Evolutionary conservation across 1,140 invertebrate species (phyloP).

Genomic region (Delia radicum): DNA sequence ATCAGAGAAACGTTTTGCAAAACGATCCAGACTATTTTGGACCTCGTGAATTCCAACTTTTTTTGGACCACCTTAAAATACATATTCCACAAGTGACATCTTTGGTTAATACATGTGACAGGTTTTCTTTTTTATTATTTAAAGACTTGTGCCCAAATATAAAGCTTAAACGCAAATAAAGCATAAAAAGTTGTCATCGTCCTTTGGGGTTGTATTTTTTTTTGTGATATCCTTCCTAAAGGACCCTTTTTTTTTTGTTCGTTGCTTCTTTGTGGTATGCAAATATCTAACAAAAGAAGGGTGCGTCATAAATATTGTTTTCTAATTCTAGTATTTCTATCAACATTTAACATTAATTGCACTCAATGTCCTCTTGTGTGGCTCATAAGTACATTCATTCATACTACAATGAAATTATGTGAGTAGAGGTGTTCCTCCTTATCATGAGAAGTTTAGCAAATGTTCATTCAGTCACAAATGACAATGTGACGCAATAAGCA

Average conservation of each 20-base stretch:
- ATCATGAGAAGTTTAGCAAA: conserved; percentile 17
- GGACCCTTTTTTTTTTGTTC: conserved; percentile 3
- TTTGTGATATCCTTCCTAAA: neutral
- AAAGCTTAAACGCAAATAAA: conserved; percentile 14
- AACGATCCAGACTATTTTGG: too few species aligned
- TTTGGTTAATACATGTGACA: conserved; percentile 15
- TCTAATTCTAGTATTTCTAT: neutral
- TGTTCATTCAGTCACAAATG: neutral
- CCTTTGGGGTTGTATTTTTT: neutral
- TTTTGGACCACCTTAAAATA: too few species aligned
- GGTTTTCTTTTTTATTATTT: neutral
- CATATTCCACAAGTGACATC: neutral
- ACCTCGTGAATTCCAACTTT: too few species aligned
- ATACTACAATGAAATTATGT: neutral
- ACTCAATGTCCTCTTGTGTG: conserved; percentile 55
- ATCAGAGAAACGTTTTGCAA: too few species aligned
- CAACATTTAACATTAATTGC: conserved; percentile 55
- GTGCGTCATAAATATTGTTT: conserved; percentile 50
- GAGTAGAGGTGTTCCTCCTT: neutral
- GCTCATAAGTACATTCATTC: conserved; percentile 48
- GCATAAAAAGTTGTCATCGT: neutral
- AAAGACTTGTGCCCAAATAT: neutral
- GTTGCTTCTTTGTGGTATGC: neutral
- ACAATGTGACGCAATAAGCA: conserved; percentile 24
- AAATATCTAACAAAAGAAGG: conserved; percentile 31